Evolutionary conservation across 2,888 invertebrate genomes (phyloP), one percentile per base, ranked within the genome.

Genomic region (Hirtodrosophila confusa): DNA sequence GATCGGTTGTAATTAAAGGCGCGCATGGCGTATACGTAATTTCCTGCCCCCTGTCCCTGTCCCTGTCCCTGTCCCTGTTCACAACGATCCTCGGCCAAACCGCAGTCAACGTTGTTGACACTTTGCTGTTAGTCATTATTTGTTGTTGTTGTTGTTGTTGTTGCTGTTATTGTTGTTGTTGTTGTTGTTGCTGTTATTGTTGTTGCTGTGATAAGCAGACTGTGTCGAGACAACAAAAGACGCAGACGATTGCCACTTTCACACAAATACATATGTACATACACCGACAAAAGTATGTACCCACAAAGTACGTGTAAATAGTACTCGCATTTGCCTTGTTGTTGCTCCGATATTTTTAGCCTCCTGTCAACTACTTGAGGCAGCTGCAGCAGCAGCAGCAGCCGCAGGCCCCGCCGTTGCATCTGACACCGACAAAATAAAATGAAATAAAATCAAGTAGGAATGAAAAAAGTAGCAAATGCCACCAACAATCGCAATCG

Each of bases 191-290:
- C 33, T 54, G 51, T 41, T 65, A 39, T 36, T 69, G 50, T 49
- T 47, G 69, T 17, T 70, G 60, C 43, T 69, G 85, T 75, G 86
- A 86, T 84, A 88, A 85, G 88, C 83, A 88, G 88, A 87, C 88
- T 80, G 78, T 75, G 69, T 80, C 87, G 88, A 86, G 87, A 88
- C 86, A 88, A 88, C 86, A 86, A 86, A 86, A 87, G 86, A 74
- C 69, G 72, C 88, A 80, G 83, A 83, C 88, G 71, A 70, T 74
- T 79, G 79, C 83, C 88, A 80, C 71, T 78, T 87, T 76, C 67
- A 68, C 69, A 66, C 74, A 78, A 56, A 50, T 36, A 57, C 60
- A 64, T 36, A 57, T 60, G 60, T 37, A 62, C 27, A 27, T 27
- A 27, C 6, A 27, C 27, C 4, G 27, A 27, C 6, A 27, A 5